Percentiles rank a stretch among this genome's conserved stretches.
Conservation (phyloP, 35 echinoderm and acorn worm genomes). For the Acanthaster planci region DNA sequence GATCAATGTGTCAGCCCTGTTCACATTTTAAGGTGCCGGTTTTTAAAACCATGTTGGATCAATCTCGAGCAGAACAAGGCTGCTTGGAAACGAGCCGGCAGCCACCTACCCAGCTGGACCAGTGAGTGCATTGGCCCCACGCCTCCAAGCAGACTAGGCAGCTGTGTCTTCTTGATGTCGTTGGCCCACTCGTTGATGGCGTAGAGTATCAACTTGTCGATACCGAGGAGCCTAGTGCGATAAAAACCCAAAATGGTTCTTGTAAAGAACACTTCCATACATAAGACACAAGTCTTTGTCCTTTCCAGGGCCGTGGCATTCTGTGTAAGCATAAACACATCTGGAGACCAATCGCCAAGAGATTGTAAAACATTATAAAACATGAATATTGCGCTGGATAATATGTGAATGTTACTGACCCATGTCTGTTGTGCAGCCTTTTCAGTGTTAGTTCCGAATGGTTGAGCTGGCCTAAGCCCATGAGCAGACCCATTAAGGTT, state of each 20-base stretch:
- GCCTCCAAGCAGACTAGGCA: slow-evolving; percentile 88
- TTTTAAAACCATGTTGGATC: no score
- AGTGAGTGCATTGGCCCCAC: slow-evolving; percentile 98
- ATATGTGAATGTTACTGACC: slow-evolving; percentile 54
- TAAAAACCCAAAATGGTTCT: not conserved
- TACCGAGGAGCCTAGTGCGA: slow-evolving; percentile 79
- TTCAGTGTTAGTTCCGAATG: slow-evolving; percentile 84
- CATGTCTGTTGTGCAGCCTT: slow-evolving; percentile 92
- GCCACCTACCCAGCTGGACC: slow-evolving; percentile 88
- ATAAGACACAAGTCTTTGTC: no score
- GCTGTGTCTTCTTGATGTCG: slow-evolving; percentile 91
- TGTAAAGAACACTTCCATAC: no score
- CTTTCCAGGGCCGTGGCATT: no score
- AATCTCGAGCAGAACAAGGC: no score
- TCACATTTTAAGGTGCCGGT: no score
- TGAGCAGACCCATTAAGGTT: slow-evolving; percentile 83
- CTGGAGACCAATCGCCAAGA: no score
- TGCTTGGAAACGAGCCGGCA: no score
- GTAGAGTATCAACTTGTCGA: slow-evolving; percentile 80
- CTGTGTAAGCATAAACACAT: no score
- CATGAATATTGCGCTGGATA: no score
- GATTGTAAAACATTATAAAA: no score
- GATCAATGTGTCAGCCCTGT: no score
- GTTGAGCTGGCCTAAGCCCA: slow-evolving; percentile 89
- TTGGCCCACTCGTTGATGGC: slow-evolving; percentile 89